phyloP scores from a whole-genome alignment of 2,888 invertebrate genomes.

The Cheiracanthium punctorium region DNA sequence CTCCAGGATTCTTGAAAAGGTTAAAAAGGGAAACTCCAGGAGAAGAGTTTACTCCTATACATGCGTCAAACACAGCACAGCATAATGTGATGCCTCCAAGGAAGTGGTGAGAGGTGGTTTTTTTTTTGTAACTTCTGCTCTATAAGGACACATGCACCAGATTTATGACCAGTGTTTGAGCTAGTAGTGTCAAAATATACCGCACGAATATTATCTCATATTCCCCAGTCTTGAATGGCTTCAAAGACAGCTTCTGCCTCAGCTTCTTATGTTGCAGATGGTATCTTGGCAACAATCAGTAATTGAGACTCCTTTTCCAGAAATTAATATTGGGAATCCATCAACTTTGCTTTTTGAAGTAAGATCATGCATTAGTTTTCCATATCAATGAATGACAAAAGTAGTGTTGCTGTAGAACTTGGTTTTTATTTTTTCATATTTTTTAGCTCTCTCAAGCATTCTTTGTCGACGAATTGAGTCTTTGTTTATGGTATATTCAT shows the following conservation, averaged over 20 bases:
- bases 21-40: neutral
- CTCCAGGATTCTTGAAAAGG: conserved; percentile 27
- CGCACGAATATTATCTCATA: conserved; percentile 16
- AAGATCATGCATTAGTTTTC: neutral
- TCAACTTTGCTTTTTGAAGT: conserved; percentile 15
- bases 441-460: neutral
- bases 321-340: neutral
- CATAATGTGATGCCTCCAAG: conserved; percentile 4
- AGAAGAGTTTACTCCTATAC: neutral
- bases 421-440: neutral
- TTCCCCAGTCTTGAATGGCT: conserved; percentile 29
- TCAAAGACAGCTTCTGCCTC: conserved; percentile 30
- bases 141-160: conserved; percentile 20
- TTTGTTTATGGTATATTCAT: neutral
- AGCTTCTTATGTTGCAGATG: conserved; percentile 11
- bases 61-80: conserved; percentile 4
- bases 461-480: conserved; percentile 6
- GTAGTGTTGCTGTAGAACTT: neutral
- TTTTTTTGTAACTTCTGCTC: conserved; percentile 18
- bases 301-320: conserved; percentile 5
- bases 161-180: conserved; percentile 1
- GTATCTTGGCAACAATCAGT: conserved; percentile 21
- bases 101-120: neutral
- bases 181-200: neutral
- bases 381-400: conserved; percentile 15